Percentiles rank a stretch among this genome's conserved stretches.
Evolutionary conservation across 2,888 invertebrate species (phyloP).

Genomic region (Laspeyria flexula): DNA sequence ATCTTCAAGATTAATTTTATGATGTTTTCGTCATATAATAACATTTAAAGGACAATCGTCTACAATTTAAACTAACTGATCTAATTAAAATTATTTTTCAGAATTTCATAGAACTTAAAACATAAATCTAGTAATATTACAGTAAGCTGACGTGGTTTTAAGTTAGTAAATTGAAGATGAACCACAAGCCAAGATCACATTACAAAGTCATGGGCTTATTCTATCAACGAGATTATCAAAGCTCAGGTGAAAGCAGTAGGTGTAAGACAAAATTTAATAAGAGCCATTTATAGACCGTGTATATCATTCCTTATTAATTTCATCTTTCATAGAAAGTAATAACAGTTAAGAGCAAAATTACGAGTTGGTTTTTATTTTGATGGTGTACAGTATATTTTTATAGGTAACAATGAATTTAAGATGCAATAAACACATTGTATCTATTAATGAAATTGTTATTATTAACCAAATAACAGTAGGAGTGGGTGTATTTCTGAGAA

Average conservation of each 20-base stretch:
- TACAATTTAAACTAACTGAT: no score
- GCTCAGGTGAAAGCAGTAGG: slow-evolving; percentile 26
- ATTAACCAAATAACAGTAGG: not conserved
- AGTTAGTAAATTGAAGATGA: no score
- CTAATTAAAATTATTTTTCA: no score
- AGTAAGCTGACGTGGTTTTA: no score
- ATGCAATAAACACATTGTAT: slow-evolving; percentile 3
- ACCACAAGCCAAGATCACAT: not conserved
- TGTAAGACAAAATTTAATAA: slow-evolving; percentile 40
- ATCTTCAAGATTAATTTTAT: no score
- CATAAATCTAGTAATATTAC: no score
- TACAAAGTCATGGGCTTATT: slow-evolving; percentile 17
- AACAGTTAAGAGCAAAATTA: slow-evolving; percentile 27
- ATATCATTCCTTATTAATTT: slow-evolving; percentile 46
- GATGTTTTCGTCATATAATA: no score
- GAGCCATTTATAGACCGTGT: slow-evolving; percentile 36
- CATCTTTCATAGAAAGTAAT: slow-evolving; percentile 28
- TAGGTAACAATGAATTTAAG: not conserved
- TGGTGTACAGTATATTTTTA: slow-evolving; percentile 1
- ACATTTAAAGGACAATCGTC: no score
- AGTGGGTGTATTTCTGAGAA: not conserved
- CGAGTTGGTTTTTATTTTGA: slow-evolving; percentile 14
- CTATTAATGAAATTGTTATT: not conserved
- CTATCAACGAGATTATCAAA: slow-evolving; percentile 23
- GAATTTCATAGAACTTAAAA: no score